These are phyloP conservation scores for Chaetoderma sp. DNA, from an alignment of 2,888 invertebrate genomes.

Conservation along the genomic window DNA sequence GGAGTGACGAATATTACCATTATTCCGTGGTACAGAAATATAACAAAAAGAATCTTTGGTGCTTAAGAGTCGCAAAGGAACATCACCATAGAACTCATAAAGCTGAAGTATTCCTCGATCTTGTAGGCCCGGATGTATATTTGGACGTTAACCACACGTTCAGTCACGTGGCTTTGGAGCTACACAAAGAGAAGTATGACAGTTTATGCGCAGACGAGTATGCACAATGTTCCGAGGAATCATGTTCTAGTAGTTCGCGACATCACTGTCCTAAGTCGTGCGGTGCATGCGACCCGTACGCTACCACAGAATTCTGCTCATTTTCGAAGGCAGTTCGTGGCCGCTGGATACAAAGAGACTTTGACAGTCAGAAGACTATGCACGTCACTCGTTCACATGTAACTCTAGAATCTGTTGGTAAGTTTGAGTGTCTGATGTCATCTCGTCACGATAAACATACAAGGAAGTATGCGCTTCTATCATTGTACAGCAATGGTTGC, in stretches of 20 bases:
- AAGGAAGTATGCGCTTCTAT: constrained; percentile 46
- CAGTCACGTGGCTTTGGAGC: constrained; percentile 41
- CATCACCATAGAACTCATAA: too few species aligned
- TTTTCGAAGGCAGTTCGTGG: constrained; percentile 46
- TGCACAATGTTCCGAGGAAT: constrained; percentile 42
- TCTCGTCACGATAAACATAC: constrained; percentile 38
- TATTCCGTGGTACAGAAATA: constrained; percentile 43
- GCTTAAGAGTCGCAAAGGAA: constrained; percentile 47
- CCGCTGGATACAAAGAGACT: constrained; percentile 42
- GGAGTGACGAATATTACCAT: constrained; percentile 43
- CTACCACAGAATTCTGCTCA: constrained; percentile 42
- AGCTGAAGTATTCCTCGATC: constrained; percentile 45
- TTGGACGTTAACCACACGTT: too few species aligned
- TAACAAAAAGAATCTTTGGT: constrained; percentile 43
- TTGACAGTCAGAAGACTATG: constrained; percentile 21
- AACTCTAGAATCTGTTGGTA: constrained; percentile 42
- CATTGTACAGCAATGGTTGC: constrained; percentile 52
- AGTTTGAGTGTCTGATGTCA: constrained; percentile 46
- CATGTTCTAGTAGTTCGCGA: constrained; percentile 43
- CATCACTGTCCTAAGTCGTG: constrained; percentile 56
- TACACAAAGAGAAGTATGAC: constrained; percentile 40
- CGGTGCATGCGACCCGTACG: constrained; percentile 42
- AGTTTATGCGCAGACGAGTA: constrained; percentile 59
- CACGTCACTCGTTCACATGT: constrained; percentile 40
- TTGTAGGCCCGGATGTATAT: constrained; percentile 33